A percentile compares a stretch with the other conserved stretches of the same genome.
Evolutionary conservation across 2,113 vertebrate genomes (phyloP).

Genomic region (Sebastes schlegelii): DNA sequence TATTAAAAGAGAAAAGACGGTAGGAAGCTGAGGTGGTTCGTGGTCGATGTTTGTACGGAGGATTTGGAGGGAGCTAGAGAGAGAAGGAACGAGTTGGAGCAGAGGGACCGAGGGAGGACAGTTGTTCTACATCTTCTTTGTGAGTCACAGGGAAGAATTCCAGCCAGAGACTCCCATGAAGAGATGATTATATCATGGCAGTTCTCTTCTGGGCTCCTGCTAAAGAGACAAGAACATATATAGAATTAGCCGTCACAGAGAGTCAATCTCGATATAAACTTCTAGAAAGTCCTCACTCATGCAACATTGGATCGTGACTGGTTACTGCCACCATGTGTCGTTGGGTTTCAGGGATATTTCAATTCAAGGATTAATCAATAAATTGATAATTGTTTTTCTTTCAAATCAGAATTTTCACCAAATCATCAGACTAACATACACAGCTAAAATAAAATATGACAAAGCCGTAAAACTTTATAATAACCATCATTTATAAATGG

Average conservation of each 20-base stretch:
- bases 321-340: slow-evolving; percentile 70
- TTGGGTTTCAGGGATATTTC: slow-evolving; percentile 1
- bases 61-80: slow-evolving; percentile 22
- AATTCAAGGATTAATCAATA: slow-evolving; percentile 1
- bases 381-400: background rate
- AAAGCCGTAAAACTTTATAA: background rate
- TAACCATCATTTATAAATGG: too few species aligned
- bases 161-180: slow-evolving; percentile 55
- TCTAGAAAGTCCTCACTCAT: slow-evolving; percentile 74
- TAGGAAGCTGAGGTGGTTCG: slow-evolving; percentile 49
- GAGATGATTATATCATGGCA: slow-evolving; percentile 79
- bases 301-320: slow-evolving; percentile 79
- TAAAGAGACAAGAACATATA: slow-evolving; percentile 52
- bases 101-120: slow-evolving; percentile 41
- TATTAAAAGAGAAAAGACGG: slow-evolving; percentile 53
- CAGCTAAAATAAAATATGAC: slow-evolving; percentile 26
- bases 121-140: slow-evolving; percentile 62
- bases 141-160: slow-evolving; percentile 59
- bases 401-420: slow-evolving; percentile 19
- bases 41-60: slow-evolving; percentile 36
- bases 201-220: slow-evolving; percentile 83
- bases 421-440: slow-evolving; percentile 21
- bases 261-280: slow-evolving; percentile 28
- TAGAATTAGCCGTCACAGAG: slow-evolving; percentile 52
- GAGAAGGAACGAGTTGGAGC: slow-evolving; percentile 42